Evolutionary conservation across 2,888 invertebrate species (phyloP).

Genomic region (Philereme vetulata): DNA sequence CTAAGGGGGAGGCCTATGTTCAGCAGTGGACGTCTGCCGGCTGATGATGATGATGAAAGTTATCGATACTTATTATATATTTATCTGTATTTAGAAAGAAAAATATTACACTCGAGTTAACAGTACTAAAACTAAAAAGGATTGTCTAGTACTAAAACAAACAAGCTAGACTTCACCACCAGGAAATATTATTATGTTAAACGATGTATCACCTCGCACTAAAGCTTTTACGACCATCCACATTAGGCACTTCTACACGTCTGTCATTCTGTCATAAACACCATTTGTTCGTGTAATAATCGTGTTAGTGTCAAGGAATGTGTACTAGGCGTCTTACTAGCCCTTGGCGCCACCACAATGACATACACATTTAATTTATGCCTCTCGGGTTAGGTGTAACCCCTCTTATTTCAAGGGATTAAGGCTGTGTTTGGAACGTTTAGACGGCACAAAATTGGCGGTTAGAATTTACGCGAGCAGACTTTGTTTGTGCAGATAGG

Average conservation of each 20-base stretch:
- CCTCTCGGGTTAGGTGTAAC: not conserved
- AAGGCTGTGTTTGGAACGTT: conserved; percentile 25
- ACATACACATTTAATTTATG: conserved; percentile 47
- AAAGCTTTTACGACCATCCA: conserved; percentile 28
- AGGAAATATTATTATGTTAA: conserved; percentile 25
- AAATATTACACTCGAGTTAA: too few relatives aligned
- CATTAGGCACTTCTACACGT: conserved; percentile 39
- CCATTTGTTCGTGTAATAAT: conserved; percentile 51
- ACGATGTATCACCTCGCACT: conserved; percentile 35
- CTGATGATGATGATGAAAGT: too few relatives aligned
- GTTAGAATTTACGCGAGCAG: conserved; percentile 60
- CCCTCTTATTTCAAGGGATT: conserved; percentile 24
- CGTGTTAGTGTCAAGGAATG: conserved; percentile 51
- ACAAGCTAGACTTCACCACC: conserved; percentile 6
- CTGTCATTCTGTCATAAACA: conserved; percentile 47
- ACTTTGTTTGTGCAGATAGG: conserved; percentile 54
- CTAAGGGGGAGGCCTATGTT: too few relatives aligned
- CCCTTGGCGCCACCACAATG: conserved; percentile 67
- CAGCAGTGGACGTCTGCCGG: too few relatives aligned
- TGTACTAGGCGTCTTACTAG: conserved; percentile 55
- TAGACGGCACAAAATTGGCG: conserved; percentile 35
- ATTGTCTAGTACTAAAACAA: not conserved
- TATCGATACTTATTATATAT: too few relatives aligned
- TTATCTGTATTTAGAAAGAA: too few relatives aligned
- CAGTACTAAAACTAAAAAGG: too few relatives aligned